A percentile compares a stretch with the other conserved stretches of the same genome.
Conservation (phyloP, 2,113 vertebrate genomes). For the Vidua chalybeata region DNA sequence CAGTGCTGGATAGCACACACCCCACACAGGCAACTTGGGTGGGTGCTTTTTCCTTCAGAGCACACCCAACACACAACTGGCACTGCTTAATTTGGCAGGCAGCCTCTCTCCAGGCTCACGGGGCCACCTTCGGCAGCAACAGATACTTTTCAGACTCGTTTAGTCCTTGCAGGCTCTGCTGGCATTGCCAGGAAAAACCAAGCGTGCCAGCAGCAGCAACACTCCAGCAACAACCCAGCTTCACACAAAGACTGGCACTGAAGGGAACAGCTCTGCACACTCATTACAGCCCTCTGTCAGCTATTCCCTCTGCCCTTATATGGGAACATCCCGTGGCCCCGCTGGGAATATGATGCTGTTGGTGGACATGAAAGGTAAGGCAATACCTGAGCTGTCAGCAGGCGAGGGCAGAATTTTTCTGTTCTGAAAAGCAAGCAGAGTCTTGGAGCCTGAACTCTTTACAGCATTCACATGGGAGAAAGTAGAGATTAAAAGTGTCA, state of each 20-base stretch:
- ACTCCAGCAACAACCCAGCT: not conserved
- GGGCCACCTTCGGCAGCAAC: slow-evolving; percentile 25
- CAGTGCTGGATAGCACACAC: not conserved
- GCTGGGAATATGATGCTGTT: not conserved
- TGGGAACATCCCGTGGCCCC: slow-evolving; percentile 24
- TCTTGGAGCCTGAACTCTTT: not conserved
- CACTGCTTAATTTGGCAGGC: not conserved
- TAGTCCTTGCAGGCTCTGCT: not conserved
- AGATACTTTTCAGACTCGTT: slow-evolving; percentile 1
- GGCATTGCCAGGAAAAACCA: slow-evolving; percentile 6
- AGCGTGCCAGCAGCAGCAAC: slow-evolving; percentile 29
- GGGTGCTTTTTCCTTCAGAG: slow-evolving; percentile 20
- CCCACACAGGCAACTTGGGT: not conserved
- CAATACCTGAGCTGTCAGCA: slow-evolving; percentile 40
- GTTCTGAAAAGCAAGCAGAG: not conserved
- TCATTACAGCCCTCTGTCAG: not conserved
- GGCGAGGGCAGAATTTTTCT: not conserved
- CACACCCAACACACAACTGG: not conserved
- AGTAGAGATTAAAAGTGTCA: not conserved
- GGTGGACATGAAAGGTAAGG: slow-evolving; percentile 38
- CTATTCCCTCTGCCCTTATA: slow-evolving; percentile 55
- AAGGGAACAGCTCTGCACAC: not conserved
- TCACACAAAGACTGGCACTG: slow-evolving; percentile 36
- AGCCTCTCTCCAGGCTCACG: not conserved
- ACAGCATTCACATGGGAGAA: not conserved